Evolutionary conservation across 2,888 invertebrate genomes (phyloP).

Genomic region (Endomychus coccineus): DNA sequence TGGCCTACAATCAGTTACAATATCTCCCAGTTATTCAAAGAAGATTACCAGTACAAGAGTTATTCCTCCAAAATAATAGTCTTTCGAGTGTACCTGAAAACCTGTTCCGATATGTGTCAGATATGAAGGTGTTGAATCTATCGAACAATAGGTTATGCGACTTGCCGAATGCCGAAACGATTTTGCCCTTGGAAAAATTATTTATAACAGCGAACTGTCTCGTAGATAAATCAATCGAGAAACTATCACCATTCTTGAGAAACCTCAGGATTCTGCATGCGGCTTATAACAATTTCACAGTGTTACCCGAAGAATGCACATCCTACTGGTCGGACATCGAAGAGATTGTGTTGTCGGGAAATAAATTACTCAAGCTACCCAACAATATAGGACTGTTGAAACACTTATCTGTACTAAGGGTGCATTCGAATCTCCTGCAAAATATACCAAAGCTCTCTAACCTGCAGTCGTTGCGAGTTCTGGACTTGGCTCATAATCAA

Average conservation of each 20-base stretch:
- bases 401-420: slow-evolving; percentile 65
- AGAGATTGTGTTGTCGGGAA: slow-evolving; percentile 76
- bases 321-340: slow-evolving; percentile 72
- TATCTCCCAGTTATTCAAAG: slow-evolving; percentile 65
- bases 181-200: slow-evolving; percentile 57
- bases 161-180: slow-evolving; percentile 52
- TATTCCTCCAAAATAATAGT: slow-evolving; percentile 72
- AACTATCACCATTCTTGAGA: slow-evolving; percentile 56
- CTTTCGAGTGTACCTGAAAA: slow-evolving; percentile 67
- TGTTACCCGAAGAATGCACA: slow-evolving; percentile 65
- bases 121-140: slow-evolving; percentile 63
- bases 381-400: slow-evolving; percentile 65
- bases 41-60: slow-evolving; percentile 58
- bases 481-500: slow-evolving; percentile 81
- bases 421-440: slow-evolving; percentile 74
- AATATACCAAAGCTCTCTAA: slow-evolving; percentile 71
- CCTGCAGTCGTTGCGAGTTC: slow-evolving; percentile 64
- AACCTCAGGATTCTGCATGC: slow-evolving; percentile 65
- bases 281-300: slow-evolving; percentile 70
- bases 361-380: slow-evolving; percentile 67
- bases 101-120: slow-evolving; percentile 61
- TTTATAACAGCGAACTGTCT: slow-evolving; percentile 72
- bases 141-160: slow-evolving; percentile 71
- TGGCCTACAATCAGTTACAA: slow-evolving; percentile 71
- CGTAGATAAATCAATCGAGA: slow-evolving; percentile 53